Base-by-base conservation (phyloP, 2,888 invertebrate species). In the Diadegma fenestrale region DNA sequence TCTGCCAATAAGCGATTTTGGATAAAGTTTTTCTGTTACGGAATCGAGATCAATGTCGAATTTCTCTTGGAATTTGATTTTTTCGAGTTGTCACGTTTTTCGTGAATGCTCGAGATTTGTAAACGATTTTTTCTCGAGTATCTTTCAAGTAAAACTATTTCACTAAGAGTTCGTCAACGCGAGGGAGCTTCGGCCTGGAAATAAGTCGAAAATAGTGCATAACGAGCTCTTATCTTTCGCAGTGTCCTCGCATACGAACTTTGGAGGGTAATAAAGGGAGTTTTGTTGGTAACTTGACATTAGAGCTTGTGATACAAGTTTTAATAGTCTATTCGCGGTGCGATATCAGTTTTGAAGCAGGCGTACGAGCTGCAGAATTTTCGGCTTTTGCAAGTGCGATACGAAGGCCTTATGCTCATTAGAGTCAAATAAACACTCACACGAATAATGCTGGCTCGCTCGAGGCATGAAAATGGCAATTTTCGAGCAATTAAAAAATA, bases 271-370 rank as follows among this genome's bases (percentile, higher is more conserved):
- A 81, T 85, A 77, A 81, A 81, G 63, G 81, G 68, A 81, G 69
- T 58, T 61, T 84, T 73, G 71, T 30, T 51, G 33, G 63, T 64
- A 72, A 78, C 54, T 69, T 54, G 58, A 58, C 73, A 41, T 33
- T 43, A 63, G 41, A 33, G 54, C 14, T 75, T 66, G 81, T 85
- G 68, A 61, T 54, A 33, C 72, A 72, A 72, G 77, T 61, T 73
- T 78, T 73, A 72, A 58, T 84, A 63, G 37, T 17, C 61, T 45
- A 19, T 54, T 26, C 30, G 48, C n/a, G 7, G 69, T 43, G 19
- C 51, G 84, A 78, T 85, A 85, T 85, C 84, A 85, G 84, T 85
- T 69, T 26, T 78, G 43, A 54, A 81, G 22, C 84, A 81, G 84
- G 73, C 73, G 19, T 63, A 22, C 22, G 61, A 51, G 73, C 72